phyloP scores from a whole-genome alignment of 2,797 vertebrate genomes.

The Lutjanus campechanus region DNA sequence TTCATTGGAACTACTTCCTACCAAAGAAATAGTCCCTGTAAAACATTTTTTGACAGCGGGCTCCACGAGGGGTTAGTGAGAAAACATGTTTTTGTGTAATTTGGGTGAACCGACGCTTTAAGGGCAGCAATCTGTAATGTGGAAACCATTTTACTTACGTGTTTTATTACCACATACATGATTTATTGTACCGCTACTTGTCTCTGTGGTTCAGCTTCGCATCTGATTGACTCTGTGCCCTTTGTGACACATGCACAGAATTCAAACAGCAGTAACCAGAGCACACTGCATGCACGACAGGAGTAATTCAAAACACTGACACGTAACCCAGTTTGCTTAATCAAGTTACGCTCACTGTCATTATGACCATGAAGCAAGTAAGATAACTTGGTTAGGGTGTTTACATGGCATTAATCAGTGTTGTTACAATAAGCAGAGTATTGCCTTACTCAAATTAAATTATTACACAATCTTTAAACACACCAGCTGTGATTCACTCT shows the following conservation, averaged over 20 bases:
- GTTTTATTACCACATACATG: slow-evolving; percentile 1
- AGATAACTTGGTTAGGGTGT: slow-evolving; percentile 9
- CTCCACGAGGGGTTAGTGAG: background rate
- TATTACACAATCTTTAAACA: too few species aligned
- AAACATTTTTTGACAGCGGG: background rate
- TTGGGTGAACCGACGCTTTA: background rate
- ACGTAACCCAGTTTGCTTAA: slow-evolving; percentile 32
- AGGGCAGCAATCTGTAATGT: background rate
- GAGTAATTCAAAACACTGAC: slow-evolving; percentile 24
- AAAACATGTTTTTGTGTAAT: slow-evolving; percentile 7
- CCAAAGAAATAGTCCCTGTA: background rate
- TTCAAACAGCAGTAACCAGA: slow-evolving; percentile 26
- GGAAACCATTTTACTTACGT: background rate
- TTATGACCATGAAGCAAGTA: slow-evolving; percentile 19
- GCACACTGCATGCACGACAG: slow-evolving; percentile 1
- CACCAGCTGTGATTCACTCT: too few species aligned
- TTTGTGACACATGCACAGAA: slow-evolving; percentile 19
- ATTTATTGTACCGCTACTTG: background rate
- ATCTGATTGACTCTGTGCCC: slow-evolving; percentile 10
- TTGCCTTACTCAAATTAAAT: background rate
- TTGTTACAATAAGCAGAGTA: slow-evolving; percentile 11
- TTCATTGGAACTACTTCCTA: slow-evolving; percentile 22
- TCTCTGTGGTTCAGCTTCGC: background rate
- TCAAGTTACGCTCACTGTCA: slow-evolving; percentile 17
- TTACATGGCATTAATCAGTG: background rate